These are phyloP conservation scores for Sebastes oblongus DNA, from an alignment of 2,797 vertebrate genomes.

Conservation along the genomic window DNA sequence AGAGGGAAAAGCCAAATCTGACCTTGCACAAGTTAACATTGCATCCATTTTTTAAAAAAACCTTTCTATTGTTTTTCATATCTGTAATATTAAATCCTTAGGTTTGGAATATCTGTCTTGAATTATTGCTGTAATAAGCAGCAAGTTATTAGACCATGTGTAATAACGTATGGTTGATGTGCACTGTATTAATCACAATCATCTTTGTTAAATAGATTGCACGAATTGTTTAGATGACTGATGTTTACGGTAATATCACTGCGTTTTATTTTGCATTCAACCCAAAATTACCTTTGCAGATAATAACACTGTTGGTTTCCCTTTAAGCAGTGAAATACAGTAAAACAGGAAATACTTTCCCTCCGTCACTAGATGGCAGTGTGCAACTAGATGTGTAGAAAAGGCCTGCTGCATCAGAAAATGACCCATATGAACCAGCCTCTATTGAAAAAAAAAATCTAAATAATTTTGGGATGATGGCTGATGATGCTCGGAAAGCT, in stretches of 20 bases:
- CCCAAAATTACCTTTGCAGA: conserved; percentile 5
- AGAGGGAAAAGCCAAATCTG: background rate
- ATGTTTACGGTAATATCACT: background rate
- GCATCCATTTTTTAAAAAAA: background rate
- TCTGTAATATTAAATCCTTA: background rate
- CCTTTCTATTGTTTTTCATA: background rate
- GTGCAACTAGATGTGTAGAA: background rate
- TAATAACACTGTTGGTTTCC: background rate
- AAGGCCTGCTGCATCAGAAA: background rate
- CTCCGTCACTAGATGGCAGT: conserved; percentile 63
- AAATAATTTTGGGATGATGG: background rate
- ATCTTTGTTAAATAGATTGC: conserved; percentile 7
- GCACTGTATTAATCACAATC: conserved; percentile 16
- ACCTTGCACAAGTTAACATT: background rate
- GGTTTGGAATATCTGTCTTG: background rate
- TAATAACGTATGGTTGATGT: conserved; percentile 10
- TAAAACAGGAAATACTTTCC: background rate
- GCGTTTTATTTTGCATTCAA: background rate
- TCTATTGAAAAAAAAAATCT: background rate
- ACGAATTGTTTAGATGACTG: conserved; percentile 12
- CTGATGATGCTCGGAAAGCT: background rate
- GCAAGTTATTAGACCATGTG: conserved; percentile 2
- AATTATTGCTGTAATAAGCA: conserved; percentile 33
- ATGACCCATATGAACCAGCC: background rate
- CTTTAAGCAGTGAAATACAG: background rate